A percentile compares a stretch with the other conserved stretches of the same genome.
These are phyloP conservation scores for Bos indicus DNA, from an alignment of 2,113 vertebrate genomes.

Conservation along the genomic window DNA sequence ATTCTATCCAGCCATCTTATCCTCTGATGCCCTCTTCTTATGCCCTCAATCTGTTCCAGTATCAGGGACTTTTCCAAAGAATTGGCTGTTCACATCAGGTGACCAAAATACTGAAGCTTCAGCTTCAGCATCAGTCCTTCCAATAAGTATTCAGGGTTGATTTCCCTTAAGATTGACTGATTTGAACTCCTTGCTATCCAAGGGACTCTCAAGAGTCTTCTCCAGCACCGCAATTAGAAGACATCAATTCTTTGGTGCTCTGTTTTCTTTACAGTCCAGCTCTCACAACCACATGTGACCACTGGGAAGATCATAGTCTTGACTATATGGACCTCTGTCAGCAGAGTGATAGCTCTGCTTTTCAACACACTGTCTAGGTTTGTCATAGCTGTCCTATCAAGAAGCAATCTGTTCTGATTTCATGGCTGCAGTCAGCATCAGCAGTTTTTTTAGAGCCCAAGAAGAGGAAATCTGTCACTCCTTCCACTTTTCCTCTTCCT, in stretches of 20 bases:
- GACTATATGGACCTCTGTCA: background rate
- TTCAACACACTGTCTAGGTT: background rate
- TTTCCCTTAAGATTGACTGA: background rate
- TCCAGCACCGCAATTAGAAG: background rate
- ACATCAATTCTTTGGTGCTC: background rate
- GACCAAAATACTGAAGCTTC: background rate
- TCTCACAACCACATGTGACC: background rate
- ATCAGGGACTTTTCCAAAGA: background rate
- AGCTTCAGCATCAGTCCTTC: background rate
- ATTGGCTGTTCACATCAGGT: background rate
- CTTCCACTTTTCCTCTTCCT: background rate
- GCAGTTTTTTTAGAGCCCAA: background rate
- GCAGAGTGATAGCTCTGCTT: background rate
- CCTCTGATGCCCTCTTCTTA: background rate
- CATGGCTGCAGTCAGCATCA: background rate
- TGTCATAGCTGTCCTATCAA: background rate
- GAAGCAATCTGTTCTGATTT: background rate
- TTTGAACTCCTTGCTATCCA: background rate
- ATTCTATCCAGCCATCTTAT: background rate
- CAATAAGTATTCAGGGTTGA: background rate
- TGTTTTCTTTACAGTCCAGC: background rate
- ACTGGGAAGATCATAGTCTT: background rate
- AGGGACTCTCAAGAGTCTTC: background rate
- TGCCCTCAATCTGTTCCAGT: background rate
- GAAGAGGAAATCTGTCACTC: background rate